Evolutionary conservation across 2,888 invertebrate species (phyloP), one percentile per base, ranked within the genome.

Genomic region (Coremacera marginata): DNA sequence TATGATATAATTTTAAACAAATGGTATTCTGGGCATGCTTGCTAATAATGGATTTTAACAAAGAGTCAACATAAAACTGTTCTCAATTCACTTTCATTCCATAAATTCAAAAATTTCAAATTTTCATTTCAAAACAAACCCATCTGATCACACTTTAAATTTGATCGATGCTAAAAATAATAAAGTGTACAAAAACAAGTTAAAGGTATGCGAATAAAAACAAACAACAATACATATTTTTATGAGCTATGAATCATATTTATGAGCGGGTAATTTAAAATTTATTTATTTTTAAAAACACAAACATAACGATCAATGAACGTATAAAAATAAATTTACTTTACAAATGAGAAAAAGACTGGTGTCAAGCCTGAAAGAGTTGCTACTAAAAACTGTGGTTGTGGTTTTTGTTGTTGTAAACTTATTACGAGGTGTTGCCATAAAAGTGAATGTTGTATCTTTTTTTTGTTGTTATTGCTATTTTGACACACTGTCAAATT

Each of bases 241-340:
- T 86, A 87, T 86, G 86, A 82, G 83, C 85, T 87, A 88, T 88
- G 86, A 88, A 88, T 87, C 86, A 87, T 88, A 88, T 88, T 88
- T 88, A 88, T 84, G 88, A 86, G 84, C 84, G 8, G n/a, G 31
- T 3, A 22, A 65, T 52, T 65, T 65, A 52, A 62, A 62, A 19
- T 49, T 49, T 25, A 63, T 55, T 70, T 31, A 7, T n/a, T n/a
- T 22, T 8, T 27, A 19, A 34, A 31, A 55, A 19, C 4, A 70
- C 8, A 19, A 31, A 70, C 5, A 27, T 31, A 31, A 31, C 31
- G 5, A 31, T n/a, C 5, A 16, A 70, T 8, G 27, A 19, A 37
- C 37, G n/a, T 2, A 19, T n/a, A 67, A 2, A 65, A 65, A 37
- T n/a, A 31, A 34, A 31, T 57, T 57, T 1, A 57, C 22, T 57